Base-by-base conservation (phyloP, 2,113 vertebrate genomes). In the Elephas maximus region DNA sequence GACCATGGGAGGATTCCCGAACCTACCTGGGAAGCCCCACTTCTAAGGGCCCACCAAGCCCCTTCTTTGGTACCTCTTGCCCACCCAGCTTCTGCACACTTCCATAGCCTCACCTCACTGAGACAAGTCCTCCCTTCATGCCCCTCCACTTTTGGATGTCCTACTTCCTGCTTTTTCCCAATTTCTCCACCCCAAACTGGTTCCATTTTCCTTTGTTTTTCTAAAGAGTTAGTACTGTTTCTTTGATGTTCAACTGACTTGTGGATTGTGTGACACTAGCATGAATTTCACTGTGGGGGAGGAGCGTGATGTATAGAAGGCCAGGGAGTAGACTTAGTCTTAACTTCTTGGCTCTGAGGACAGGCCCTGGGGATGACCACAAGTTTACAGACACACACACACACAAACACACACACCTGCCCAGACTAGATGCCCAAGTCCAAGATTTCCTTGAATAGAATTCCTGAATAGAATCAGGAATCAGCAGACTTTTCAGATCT, bases 401-500 rank as follows among this genome's bases (percentile, higher is more conserved):
- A n/a, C n/a, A 57, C 57, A 57, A 15, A 33, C 57, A 77, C 21
- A 82, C 48, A 79, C 77, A 88, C 37, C 37, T 48, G 2, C 45
- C 44, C 26, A 67, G 37, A 79, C 1, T 82, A 30, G 67, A 91
- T 78, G 67, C 48, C 57, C n/a, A 78, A 67, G 11, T 33, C 74
- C n/a, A 90, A 81, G 23, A 41, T 67, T 76, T 90, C 44, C 37
- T 74, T 89, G 79, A 88, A 77, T 33, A 82, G 11, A 74, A 88
- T 71, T 88, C 37, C 37, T 37, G 37, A 37, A 37, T 37, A 88
- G 51, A 60, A 84, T 77, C 63, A 91, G 51, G 51, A 53, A 53
- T 53, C 51, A 12, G 51, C 12, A 53, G 60, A 88, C 37, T 88
- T 96, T 90, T 37, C 33, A 93, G 65, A 65, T 81, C 18, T 53